Evolutionary conservation across 1,140 invertebrate species (phyloP).

Genomic region (Hycleus phaleratus): DNA sequence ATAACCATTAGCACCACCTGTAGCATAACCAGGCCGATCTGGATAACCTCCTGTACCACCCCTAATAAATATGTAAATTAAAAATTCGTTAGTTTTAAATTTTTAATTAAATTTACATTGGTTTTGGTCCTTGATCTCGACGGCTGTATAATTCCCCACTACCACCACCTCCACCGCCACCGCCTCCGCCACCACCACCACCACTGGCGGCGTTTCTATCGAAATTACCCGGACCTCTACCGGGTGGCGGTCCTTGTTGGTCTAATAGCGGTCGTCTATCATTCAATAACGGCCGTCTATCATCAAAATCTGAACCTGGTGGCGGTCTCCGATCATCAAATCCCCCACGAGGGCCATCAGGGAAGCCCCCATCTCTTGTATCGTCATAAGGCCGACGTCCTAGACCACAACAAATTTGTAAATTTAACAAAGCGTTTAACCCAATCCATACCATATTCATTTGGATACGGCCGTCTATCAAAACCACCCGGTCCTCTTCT

Average conservation of each 20-base stretch:
- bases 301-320: constrained; percentile 24
- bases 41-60: constrained; percentile 14
- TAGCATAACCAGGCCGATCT: constrained; percentile 14
- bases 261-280: constrained; percentile 29
- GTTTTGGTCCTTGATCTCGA: constrained; percentile 32
- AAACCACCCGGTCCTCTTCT: constrained; percentile 13
- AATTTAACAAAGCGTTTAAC: background rate
- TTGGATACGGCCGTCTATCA: constrained; percentile 6
- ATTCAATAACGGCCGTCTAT: constrained; percentile 25
- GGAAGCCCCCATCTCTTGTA: constrained; percentile 1
- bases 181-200: constrained; percentile 1
- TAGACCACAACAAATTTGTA: background rate
- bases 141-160: constrained; percentile 32
- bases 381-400: constrained; percentile 21
- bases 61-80: background rate
- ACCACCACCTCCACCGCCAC: constrained; percentile 6
- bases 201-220: background rate
- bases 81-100: background rate
- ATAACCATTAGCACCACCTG: constrained; percentile 15
- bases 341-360: constrained; percentile 12
- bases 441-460: constrained; percentile 18
- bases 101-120: constrained; percentile 26
- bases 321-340: constrained; percentile 27
- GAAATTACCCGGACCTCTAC: constrained; percentile 3
- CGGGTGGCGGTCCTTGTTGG: constrained; percentile 7